Evolutionary conservation across 2,113 vertebrate genomes (phyloP), one percentile per base, ranked within the genome.

Genomic region (Danionella cerebrum): DNA sequence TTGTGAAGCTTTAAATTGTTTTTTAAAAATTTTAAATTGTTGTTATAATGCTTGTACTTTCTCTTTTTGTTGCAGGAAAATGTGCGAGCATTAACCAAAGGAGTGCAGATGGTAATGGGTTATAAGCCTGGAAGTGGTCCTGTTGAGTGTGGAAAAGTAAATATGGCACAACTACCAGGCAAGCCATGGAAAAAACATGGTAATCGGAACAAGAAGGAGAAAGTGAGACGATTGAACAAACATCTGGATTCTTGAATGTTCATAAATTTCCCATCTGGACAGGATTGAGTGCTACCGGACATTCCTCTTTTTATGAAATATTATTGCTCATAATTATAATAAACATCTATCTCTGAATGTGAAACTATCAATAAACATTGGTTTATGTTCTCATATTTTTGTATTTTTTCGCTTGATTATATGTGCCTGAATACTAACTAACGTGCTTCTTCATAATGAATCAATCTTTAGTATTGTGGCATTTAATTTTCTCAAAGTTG

Each of bases 171-270:
- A 0, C 58, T 47, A 6, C 31, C 24, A 0, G 90, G 91, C 27
- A 99, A 99, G 70, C 93, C 94, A 54, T 98, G 96, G 96, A 99
- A 98, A 79, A 99, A 94, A 65, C 96, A 99, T 0, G 91, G 94
- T 6, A 99, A 99, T 89, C 87, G 76, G 69, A 97, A 99, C 76
- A 98, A 92, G 80, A 99, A 95, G 74, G 93, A 98, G 83, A 99
- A 99, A 79, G 79, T 95, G 2, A 92, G 96, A 9, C 85, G 94
- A 36, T 76, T 97, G 35, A 94, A 81, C 6, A 93, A 89, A 73
- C 95, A 99, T 79, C 79, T 98, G 79, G 93, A 98, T n/a, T 89
- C 90, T 4, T 99, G 84, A 91, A 16, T 27, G 0, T 5, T 22
- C 1, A 16, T 6, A 11, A 7, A 27, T 41, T 44, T 41, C 24